Evolutionary conservation across 1,140 invertebrate genomes (phyloP).

Genomic region (Rhagoletis zephyria): DNA sequence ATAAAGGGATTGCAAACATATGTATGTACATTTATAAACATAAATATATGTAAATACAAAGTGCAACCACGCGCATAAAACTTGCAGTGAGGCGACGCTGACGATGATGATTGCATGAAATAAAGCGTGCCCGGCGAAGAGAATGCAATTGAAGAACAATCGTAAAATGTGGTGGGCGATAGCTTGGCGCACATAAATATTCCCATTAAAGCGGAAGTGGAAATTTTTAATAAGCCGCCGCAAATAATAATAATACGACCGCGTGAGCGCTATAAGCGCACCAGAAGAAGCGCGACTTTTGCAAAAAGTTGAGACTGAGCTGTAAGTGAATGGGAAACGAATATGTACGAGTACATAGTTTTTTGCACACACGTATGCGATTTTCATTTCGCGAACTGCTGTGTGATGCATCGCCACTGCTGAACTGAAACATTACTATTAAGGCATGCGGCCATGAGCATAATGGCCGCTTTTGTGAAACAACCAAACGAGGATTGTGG

Average conservation of each 20-base stretch:
- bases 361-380: too few species aligned
- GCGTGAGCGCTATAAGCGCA: neutral
- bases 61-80: neutral
- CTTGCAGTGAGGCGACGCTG: neutral
- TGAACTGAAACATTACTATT: too few species aligned
- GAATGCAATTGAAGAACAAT: neutral
- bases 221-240: conserved; percentile 5
- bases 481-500: too few species aligned
- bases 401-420: too few species aligned
- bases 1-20: too few species aligned
- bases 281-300: neutral
- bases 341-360: too few species aligned
- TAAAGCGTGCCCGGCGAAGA: neutral
- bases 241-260: conserved; percentile 12
- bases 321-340: too few species aligned
- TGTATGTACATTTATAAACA: too few species aligned
- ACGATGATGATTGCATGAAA: neutral
- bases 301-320: neutral
- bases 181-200: neutral
- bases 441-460: too few species aligned
- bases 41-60: too few species aligned
- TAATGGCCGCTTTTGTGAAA: too few species aligned
- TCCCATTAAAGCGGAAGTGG: conserved; percentile 15
- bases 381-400: too few species aligned
- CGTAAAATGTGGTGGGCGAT: conserved; percentile 2